These are phyloP conservation scores for Bacillus rossius DNA, from an alignment of 1,140 invertebrate species.

Conservation along the genomic window DNA sequence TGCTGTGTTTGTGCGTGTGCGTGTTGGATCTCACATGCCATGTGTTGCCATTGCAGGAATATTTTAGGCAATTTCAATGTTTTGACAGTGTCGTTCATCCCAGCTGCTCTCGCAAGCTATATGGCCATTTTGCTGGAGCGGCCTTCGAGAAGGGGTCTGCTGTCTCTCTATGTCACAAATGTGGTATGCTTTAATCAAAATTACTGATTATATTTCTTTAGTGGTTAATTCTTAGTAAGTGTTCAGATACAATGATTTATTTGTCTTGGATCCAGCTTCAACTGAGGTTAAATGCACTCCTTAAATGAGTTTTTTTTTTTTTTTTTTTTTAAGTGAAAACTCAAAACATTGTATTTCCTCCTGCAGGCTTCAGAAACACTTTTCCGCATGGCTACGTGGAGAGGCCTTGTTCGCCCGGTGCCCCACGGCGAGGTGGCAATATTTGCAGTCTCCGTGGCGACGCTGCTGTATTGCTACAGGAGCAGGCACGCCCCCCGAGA, in stretches of 20 bases:
- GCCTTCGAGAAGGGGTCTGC: constrained; percentile 58
- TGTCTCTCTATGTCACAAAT: constrained; percentile 76
- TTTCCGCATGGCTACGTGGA: constrained; percentile 62
- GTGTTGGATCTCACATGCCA: not conserved
- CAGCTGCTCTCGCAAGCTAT: constrained; percentile 62
- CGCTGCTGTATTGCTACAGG: constrained; percentile 54
- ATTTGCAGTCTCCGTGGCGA: constrained; percentile 53
- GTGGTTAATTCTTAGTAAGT: not conserved
- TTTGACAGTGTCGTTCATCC: constrained; percentile 61
- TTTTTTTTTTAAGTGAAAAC: not conserved
- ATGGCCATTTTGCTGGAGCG: constrained; percentile 70
- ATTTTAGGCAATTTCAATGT: constrained; percentile 62
- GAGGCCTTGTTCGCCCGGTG: constrained; percentile 55
- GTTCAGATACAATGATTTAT: too few species aligned
- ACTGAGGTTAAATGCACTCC: too few species aligned
- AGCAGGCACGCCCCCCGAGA: constrained; percentile 46
- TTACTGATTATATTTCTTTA: constrained; percentile 3
- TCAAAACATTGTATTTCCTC: constrained; percentile 17
- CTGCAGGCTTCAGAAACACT: constrained; percentile 66
- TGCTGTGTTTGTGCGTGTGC: not conserved
- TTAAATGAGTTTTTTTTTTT: not conserved
- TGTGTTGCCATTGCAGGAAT: constrained; percentile 46
- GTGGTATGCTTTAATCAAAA: constrained; percentile 49
- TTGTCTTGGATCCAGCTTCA: too few species aligned
- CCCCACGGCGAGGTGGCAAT: constrained; percentile 60